Base-by-base conservation (phyloP, 2,888 invertebrate species). In the Zaprionus bogoriensis region DNA sequence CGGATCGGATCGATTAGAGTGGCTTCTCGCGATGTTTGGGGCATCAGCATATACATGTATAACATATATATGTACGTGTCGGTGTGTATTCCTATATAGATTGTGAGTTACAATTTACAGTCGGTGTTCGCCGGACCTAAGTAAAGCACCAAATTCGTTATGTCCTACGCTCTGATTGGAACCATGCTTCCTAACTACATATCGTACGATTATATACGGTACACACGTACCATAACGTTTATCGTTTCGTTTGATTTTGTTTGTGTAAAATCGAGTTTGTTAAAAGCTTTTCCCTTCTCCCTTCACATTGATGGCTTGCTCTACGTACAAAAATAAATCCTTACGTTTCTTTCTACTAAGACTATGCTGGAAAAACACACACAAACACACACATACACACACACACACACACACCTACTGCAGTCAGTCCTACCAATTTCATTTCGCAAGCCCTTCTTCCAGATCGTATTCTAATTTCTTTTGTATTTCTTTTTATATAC, bases 251-350 rank as follows among this genome's bases (percentile, higher is more conserved):
- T 7, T 19, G 12, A 10, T 38, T 51, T 22, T 25, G n/a, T 19
- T 22, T 46, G 27, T 58, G 41, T 71, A 71, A 71, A 71, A 67
- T 71, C 51, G 53, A 51, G 30, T 47, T 46, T 48, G 23, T 57
- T 54, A 59, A 69, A 69, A 69, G 59, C 55, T 64, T 54, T 67
- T 54, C n/a, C 36, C 38, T 14, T 67, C 50, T 10, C 36, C 38
- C n/a, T 50, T 51, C 46, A 51, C 51, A 50, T 55, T 74, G 55
- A 70, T 74, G 67, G 71, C 59, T 58, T 62, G 63, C 50, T 39
- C 54, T 54, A 51, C 30, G 53, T 72, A 72, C 65, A 72, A 72
- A 72, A 72, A 72, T 72, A 72, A 72, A 61, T 74, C 20, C 47
- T 58, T 42, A 57, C 38, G 2, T 38, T 38, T 20, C 20, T 14